Percentiles rank a stretch among this genome's conserved stretches.
These are phyloP conservation scores for Oophaga sylvatica DNA, from an alignment of 2,797 vertebrate genomes.

Conservation along the genomic window DNA sequence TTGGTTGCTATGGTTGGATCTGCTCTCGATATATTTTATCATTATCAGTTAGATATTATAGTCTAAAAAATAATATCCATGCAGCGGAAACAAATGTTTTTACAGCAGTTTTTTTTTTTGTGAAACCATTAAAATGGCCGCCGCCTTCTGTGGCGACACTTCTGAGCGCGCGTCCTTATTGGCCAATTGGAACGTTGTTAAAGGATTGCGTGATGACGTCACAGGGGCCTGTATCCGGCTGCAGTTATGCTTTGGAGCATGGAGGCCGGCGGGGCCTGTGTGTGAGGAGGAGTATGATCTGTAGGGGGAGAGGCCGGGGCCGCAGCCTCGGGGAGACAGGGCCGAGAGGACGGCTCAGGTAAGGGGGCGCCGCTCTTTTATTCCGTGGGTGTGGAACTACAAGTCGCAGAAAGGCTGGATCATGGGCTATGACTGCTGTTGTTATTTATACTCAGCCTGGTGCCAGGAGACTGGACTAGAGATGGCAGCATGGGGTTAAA, in stretches of 20 bases:
- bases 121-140: slow-evolving; percentile 40
- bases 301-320: slow-evolving; percentile 13
- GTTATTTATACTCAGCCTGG: too few relatives aligned
- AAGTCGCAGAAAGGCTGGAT: background rate
- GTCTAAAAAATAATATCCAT: too few relatives aligned
- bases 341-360: background rate
- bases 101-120: too few relatives aligned
- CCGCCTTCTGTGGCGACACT: background rate
- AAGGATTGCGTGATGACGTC: background rate
- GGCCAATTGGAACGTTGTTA: background rate
- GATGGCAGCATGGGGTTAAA: too few relatives aligned
- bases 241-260: slow-evolving; percentile 36
- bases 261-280: background rate
- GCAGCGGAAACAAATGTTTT: too few relatives aligned
- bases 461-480: too few relatives aligned
- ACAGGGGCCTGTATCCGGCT: slow-evolving; percentile 15
- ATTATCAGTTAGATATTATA: too few relatives aligned
- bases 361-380: background rate
- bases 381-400: background rate
- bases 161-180: background rate
- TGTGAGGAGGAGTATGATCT: slow-evolving; percentile 39
- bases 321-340: background rate
- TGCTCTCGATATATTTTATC: too few relatives aligned
- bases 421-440: too few relatives aligned
- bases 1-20: background rate